Evolutionary conservation across 2,797 vertebrate species (phyloP).

Genomic region (Clarias platycephalus): DNA sequence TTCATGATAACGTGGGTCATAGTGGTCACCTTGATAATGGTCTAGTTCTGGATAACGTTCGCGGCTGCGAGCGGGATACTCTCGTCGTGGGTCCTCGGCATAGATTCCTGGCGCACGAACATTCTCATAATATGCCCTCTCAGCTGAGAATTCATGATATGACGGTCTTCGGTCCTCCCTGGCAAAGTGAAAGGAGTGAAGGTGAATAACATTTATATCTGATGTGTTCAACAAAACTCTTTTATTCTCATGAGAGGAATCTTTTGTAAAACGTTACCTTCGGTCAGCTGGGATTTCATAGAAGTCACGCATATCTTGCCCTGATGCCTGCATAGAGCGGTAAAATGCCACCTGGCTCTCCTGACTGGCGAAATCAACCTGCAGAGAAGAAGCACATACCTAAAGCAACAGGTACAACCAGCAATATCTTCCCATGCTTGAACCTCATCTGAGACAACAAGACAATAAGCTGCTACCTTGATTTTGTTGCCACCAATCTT

Average conservation of each 20-base stretch:
- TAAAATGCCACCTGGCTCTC: slow-evolving; percentile 98
- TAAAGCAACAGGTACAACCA: background rate
- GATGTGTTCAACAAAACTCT: background rate
- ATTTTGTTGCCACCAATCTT: slow-evolving; percentile 98
- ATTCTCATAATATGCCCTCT: slow-evolving; percentile 92
- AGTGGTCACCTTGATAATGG: slow-evolving; percentile 94
- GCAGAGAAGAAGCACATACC: slow-evolving; percentile 43
- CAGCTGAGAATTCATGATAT: slow-evolving; percentile 89
- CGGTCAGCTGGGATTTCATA: slow-evolving; percentile 94
- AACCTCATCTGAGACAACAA: background rate
- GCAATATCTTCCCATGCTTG: background rate
- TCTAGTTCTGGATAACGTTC: slow-evolving; percentile 95
- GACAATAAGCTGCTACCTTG: slow-evolving; percentile 78
- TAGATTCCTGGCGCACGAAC: slow-evolving; percentile 89
- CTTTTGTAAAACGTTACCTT: slow-evolving; percentile 70
- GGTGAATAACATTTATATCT: background rate
- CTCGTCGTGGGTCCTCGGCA: slow-evolving; percentile 89
- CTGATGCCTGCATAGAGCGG: slow-evolving; percentile 96
- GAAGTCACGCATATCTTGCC: slow-evolving; percentile 96
- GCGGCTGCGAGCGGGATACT: slow-evolving; percentile 89
- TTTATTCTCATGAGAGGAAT: background rate
- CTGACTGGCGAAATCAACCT: slow-evolving; percentile 99
- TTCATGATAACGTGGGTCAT: slow-evolving; percentile 94
- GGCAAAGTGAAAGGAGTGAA: slow-evolving; percentile 12
- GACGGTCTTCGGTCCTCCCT: slow-evolving; percentile 93